Percentiles rank a stretch among this genome's conserved stretches.
phyloP scores from a whole-genome alignment of 2,888 invertebrate species.

The Orthonevra nobilis region DNA sequence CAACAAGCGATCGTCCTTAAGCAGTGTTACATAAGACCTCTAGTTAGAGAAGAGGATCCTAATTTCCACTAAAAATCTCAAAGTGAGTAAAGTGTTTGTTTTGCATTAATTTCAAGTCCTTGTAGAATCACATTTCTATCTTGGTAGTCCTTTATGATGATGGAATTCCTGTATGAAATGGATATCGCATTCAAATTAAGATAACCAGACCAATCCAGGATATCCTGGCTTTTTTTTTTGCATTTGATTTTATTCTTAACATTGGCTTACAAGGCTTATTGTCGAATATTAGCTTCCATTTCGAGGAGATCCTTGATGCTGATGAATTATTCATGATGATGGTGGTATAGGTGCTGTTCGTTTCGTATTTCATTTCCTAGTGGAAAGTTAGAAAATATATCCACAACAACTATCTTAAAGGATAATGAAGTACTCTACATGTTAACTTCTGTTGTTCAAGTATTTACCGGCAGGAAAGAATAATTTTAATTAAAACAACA shows the following conservation, averaged over 20 bases:
- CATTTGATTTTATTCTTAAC: conserved; percentile 3
- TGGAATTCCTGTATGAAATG: not conserved
- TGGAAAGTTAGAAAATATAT: too few species aligned
- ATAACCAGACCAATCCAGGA: too few species aligned
- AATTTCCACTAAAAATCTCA: conserved; percentile 2
- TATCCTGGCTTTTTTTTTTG: not conserved
- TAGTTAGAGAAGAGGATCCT: too few species aligned
- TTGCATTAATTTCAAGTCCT: conserved; percentile 39
- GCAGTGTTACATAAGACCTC: conserved; percentile 44
- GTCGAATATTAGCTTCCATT: conserved; percentile 2
- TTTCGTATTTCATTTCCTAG: too few species aligned
- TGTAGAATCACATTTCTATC: conserved; percentile 8
- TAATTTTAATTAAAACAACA: conserved; percentile 48
- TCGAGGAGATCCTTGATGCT: conserved; percentile 6
- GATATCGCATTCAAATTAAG: not conserved
- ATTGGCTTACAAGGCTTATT: conserved; percentile 14
- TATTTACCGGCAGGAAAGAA: not conserved
- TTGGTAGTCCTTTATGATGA: not conserved
- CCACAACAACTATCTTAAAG: too few species aligned
- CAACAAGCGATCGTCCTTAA: too few species aligned
- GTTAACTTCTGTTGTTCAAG: too few species aligned
- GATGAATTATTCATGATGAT: conserved; percentile 40
- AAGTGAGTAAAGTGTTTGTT: conserved; percentile 43
- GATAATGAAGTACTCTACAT: too few species aligned
- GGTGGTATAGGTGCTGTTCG: not conserved